Conservation (phyloP, 2,113 vertebrate species). For the Aspidoscelis tigris region DNA sequence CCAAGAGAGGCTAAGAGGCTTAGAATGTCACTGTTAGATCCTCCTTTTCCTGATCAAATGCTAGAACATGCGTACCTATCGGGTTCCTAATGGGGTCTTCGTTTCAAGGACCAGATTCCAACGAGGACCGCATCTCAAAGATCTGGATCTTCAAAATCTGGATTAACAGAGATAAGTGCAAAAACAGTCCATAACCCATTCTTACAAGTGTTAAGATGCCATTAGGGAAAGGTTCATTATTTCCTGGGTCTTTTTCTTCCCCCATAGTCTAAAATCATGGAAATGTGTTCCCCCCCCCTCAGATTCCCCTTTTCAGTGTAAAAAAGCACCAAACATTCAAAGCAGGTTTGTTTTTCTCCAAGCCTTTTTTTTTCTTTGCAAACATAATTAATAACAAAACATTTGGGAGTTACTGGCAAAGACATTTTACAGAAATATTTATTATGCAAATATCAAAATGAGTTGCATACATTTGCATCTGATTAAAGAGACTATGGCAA, state of each 20-base stretch:
- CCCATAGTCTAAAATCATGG: not conserved
- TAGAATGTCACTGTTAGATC: too few relatives aligned
- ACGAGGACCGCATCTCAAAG: too few relatives aligned
- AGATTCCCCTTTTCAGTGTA: not conserved
- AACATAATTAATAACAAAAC: constrained; percentile 54
- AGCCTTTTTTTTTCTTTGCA: constrained; percentile 23
- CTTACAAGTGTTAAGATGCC: not conserved
- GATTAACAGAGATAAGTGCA: too few relatives aligned
- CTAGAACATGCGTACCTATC: too few relatives aligned
- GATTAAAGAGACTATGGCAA: constrained; percentile 36
- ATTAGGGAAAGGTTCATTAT: not conserved
- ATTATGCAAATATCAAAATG: constrained; percentile 49
- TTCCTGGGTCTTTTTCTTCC: not conserved
- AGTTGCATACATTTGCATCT: constrained; percentile 46
- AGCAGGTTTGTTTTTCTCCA: not conserved
- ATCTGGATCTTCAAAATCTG: too few relatives aligned
- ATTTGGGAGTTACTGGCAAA: constrained; percentile 30
- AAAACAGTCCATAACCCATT: too few relatives aligned
- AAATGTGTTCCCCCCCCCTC: not conserved
- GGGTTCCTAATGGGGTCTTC: too few relatives aligned
- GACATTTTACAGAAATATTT: constrained; percentile 49
- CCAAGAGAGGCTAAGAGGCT: too few relatives aligned
- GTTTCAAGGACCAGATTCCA: too few relatives aligned
- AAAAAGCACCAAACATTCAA: not conserved
- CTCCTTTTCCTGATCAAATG: too few relatives aligned